These are phyloP conservation scores for Condylostylus longicornis DNA, from an alignment of 1,140 invertebrate species.

Conservation along the genomic window DNA sequence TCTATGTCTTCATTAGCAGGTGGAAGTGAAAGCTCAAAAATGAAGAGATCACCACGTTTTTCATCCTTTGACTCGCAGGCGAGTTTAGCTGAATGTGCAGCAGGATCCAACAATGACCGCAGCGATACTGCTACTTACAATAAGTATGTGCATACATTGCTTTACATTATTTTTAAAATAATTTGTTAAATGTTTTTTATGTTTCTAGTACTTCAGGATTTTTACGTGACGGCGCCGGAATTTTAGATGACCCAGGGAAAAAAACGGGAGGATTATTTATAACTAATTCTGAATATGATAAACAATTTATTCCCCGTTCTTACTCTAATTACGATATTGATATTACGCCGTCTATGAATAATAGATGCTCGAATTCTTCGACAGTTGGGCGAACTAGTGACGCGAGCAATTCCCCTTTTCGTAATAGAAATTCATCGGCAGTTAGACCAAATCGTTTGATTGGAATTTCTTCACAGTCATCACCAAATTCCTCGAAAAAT, in stretches of 20 bases:
- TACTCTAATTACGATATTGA: slow-evolving; percentile 31
- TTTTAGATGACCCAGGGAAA: too few species aligned
- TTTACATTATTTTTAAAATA: too few species aligned
- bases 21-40: slow-evolving; percentile 15
- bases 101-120: slow-evolving; percentile 19
- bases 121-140: too few species aligned
- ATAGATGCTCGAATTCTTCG: slow-evolving; percentile 11
- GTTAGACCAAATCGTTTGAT: slow-evolving; percentile 20
- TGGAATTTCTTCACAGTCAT: slow-evolving; percentile 5
- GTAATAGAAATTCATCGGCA: too few species aligned
- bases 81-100: slow-evolving; percentile 28
- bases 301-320: slow-evolving; percentile 23
- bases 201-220: too few species aligned
- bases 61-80: slow-evolving; percentile 32
- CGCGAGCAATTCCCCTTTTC: not conserved
- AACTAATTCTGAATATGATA: slow-evolving; percentile 11
- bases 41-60: slow-evolving; percentile 31
- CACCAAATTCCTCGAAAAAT: slow-evolving; percentile 12
- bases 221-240: too few species aligned
- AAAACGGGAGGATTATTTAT: not conserved
- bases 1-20: slow-evolving; percentile 8
- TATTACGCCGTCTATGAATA: slow-evolving; percentile 5
- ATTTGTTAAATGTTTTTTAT: too few species aligned
- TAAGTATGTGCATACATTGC: too few species aligned
- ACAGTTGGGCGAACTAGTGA: slow-evolving; percentile 15